A percentile compares a stretch with the other conserved stretches of the same genome.
phyloP scores from a whole-genome alignment of 2,797 vertebrate species.

The Pangasius larnaudii region DNA sequence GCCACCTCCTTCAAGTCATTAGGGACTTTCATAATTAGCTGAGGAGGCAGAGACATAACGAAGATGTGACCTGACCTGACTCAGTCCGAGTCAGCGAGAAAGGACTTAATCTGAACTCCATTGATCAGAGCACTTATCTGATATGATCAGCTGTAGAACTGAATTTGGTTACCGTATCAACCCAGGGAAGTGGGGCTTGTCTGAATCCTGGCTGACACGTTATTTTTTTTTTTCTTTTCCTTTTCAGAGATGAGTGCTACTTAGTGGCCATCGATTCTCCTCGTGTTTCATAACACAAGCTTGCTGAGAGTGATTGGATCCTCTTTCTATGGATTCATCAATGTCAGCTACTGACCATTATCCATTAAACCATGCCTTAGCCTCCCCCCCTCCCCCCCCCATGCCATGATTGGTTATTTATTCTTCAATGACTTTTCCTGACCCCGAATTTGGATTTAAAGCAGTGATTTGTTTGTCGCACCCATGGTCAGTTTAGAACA shows the following conservation, averaged over 20 bases:
- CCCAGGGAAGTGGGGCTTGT: background rate
- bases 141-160: slow-evolving; percentile 31
- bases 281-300: slow-evolving; percentile 48
- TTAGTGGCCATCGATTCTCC: slow-evolving; percentile 56
- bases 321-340: slow-evolving; percentile 36
- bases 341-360: slow-evolving; percentile 36
- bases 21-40: background rate
- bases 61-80: slow-evolving; percentile 1
- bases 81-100: background rate
- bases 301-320: slow-evolving; percentile 34
- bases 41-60: background rate
- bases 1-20: background rate
- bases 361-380: slow-evolving; percentile 25
- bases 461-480: slow-evolving; percentile 21
- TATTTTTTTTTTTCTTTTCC: background rate
- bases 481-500: background rate
- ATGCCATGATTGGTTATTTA: background rate
- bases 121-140: slow-evolving; percentile 26
- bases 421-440: background rate
- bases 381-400: background rate
- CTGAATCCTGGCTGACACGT: background rate
- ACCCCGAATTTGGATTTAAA: slow-evolving; percentile 25
- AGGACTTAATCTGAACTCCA: slow-evolving; percentile 12
- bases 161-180: slow-evolving; percentile 37
- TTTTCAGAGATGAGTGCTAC: slow-evolving; percentile 45